Conservation (phyloP, 2,797 vertebrate genomes). For the Microctenopoma steveboyesi region DNA sequence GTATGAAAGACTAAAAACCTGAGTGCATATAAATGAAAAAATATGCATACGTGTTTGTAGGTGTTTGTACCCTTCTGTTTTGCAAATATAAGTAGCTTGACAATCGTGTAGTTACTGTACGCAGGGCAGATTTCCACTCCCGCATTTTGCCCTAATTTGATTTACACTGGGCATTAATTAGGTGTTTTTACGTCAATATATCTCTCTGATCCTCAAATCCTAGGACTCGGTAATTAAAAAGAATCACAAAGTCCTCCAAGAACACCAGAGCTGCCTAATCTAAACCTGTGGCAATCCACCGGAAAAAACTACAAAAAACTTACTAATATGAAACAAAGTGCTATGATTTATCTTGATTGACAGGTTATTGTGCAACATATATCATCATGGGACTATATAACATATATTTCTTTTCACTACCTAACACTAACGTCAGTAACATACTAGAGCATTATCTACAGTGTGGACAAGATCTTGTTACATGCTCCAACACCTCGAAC, state of each 20-base stretch:
- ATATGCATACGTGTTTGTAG: not conserved
- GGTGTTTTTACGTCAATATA: not conserved
- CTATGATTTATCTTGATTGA: not conserved
- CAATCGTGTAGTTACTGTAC: not conserved
- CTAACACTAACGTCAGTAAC: not conserved
- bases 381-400: too few relatives aligned
- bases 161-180: not conserved
- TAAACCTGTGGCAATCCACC: too few relatives aligned
- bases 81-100: not conserved
- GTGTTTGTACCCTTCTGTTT: not conserved
- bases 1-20: conserved; percentile 11
- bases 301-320: too few relatives aligned
- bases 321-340: not conserved
- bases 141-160: not conserved
- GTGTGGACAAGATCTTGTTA: not conserved
- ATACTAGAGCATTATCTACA: not conserved
- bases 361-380: not conserved
- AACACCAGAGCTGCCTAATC: not conserved
- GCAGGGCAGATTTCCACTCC: not conserved
- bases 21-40: conserved; percentile 11
- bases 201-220: not conserved
- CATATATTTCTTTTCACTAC: not conserved
- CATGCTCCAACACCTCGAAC: not conserved
- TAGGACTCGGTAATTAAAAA: not conserved
- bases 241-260: not conserved